Base-by-base conservation (phyloP, 2,797 vertebrate genomes). In the Muraenolepis orangiensis region DNA sequence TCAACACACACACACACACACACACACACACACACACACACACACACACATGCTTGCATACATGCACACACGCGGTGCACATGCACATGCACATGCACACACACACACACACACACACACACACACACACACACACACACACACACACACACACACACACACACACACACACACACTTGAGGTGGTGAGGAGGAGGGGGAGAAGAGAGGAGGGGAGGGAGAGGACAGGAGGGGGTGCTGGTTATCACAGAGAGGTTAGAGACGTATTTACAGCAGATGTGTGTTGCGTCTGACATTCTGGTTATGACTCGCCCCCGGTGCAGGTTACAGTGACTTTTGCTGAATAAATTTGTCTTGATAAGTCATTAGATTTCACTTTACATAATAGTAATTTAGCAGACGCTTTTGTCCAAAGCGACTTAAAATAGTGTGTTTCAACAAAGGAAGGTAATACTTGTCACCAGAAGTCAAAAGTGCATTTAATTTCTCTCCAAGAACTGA, bases 81-180 rank as follows among this genome's bases (percentile, higher is more conserved):
- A 46, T 14, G 16, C 16, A 42, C 40, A 42, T 13, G 14, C 40
- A 42, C 40, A 42, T 1, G 3, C 13, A 14, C 40, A 40, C 38
- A 7, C 38, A 12, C 6, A 40, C 38, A 12, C 38, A 40, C 5
- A 40, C 16, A 46, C 3, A 34, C 32, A 46, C 32, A 34, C 32
- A 34, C 32, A 51, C 18, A 20, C 42, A 51, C 16, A 18, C 32
- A 34, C 32, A 34, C 32, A 34, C 32, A 34, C 32, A 34, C 32
- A 34, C 32, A 34, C 32, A 34, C 32, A 34, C 32, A 34, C 32
- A 34, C 3, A 34, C 32, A 8, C 32, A 34, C 82, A 70, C n/a
- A n/a, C n/a, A n/a, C n/a, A n/a, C n/a, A n/a, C n/a, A n/a, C n/a
- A 86, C 85, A 82, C 83, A 81, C 75, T 82, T 82, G 82, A 83